Evolutionary conservation across 2,797 vertebrate species (phyloP).

Genomic region (Rhinoraja longicauda): DNA sequence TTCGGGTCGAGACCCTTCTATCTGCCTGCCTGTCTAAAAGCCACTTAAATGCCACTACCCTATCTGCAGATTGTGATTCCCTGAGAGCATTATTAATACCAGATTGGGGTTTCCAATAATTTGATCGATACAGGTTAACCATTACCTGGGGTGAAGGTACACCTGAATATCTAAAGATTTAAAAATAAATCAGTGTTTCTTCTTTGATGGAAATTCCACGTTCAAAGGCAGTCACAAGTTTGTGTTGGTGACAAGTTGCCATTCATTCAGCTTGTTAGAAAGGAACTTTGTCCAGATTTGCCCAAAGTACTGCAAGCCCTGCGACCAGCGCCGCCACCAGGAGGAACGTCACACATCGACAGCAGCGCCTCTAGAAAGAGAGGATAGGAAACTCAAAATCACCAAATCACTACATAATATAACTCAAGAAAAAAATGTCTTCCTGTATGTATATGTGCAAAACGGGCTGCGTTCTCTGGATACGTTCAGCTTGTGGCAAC

Average conservation of each 20-base stretch:
- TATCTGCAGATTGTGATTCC: no score
- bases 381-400: slow-evolving; percentile 32
- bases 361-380: slow-evolving; percentile 47
- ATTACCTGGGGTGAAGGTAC: no score
- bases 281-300: background rate
- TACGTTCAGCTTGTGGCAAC: background rate
- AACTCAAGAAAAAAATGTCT: background rate
- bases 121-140: no score
- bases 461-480: background rate
- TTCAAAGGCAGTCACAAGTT: background rate
- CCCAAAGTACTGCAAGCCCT: slow-evolving; percentile 44
- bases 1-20: no score
- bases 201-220: background rate
- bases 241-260: background rate
- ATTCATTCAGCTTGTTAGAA: background rate
- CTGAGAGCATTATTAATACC: no score
- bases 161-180: no score
- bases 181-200: background rate
- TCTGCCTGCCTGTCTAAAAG: no score
- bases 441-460: background rate
- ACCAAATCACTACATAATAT: background rate
- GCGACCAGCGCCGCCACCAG: slow-evolving; percentile 44
- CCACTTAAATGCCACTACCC: no score
- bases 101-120: no score
- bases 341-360: slow-evolving; percentile 52